Base-by-base conservation (phyloP, 37 sponge, comb jelly and placozoan species). In the Halisarca cf. caerulea region DNA sequence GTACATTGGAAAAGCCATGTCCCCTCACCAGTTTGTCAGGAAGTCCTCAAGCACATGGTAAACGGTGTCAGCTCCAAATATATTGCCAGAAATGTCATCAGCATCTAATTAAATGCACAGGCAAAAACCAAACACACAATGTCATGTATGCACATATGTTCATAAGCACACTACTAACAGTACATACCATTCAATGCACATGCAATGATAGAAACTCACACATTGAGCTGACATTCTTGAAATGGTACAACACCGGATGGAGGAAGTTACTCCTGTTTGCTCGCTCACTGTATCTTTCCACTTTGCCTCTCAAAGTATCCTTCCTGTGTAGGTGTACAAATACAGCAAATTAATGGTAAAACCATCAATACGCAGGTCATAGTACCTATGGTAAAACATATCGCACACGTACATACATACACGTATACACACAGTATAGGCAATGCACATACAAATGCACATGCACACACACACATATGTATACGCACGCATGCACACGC, bases 171-270 rank as follows among this genome's bases (percentile, higher is more conserved):
- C n/a, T n/a, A n/a, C n/a, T n/a, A n/a, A n/a, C 51, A 47, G 51
- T 47, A 47, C 51, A 47, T 47, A 47, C 51, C n/a, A n/a, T n/a
- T n/a, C n/a, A n/a, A 47, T 47, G 11, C 11, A 11, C 9, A 11
- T 47, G 51, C 6, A 47, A 6, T 47, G 51, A 47, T 11, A 47
- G 51, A 11, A 47, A 41, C 77, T 74, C 42, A 74, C 77, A 40
- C 24, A 74, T 37, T 2, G 32, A 8, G 42, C 36, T 38, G 42
- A 2, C 2, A 5, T 36, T 37, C 24, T 88, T 79, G 62, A 90
- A 98, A 88, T 98, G 89, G 83, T 95, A 98, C 62, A 98, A 51
- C 2, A 95, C 94, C 21, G 98, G 98, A 53, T 98, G 98, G 24
- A 98, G 93, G 79, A 98, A 98, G 84, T 95, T 95, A 78, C 98